Base-by-base conservation (phyloP, 1,140 invertebrate species). In the Drosophila repletoides region DNA sequence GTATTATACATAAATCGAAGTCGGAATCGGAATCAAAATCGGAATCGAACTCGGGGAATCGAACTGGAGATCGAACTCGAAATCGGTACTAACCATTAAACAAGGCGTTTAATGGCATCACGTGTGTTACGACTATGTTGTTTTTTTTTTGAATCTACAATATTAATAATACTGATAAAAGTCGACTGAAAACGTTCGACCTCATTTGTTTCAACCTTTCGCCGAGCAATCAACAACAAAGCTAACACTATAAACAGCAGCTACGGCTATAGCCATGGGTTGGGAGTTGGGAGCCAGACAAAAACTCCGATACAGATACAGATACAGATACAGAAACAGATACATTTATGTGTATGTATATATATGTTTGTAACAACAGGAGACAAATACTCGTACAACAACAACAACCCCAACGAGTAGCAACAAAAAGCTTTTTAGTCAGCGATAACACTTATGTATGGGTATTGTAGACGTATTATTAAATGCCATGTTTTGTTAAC, bases 401-500 rank as follows among this genome's bases (percentile, higher is more conserved):
- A 63, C 19, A 26, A 26, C 40, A 66, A 60, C 46, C 22, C 19
- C 38, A 61, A 61, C 38, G 72, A 83, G 68, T 60, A 77, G 77
- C 79, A 81, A 81, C 79, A 81, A 77, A 83, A 84, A 83, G 77
- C 77, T 83, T 83, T 83, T 83, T 83, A 83, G 77, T 84, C 79
- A 77, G 79, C 77, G 77, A 83, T 83, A 83, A 83, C 77, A 83
- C 77, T 83, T 74, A 71, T 83, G 77, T 70, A 76, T 81, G 69
- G 64, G 48, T 61, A 81, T 81, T 84, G 77, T 84, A 77, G 69
- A 81, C 79, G 77, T 83, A 83, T 83, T 83, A 83, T 83, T 83
- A 83, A 83, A 83, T 83, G 77, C 76, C 77, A 83, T 83, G 77
- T 83, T 83, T 83, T 83, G 77, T 83, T 84, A 83, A 83, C 77